These are phyloP conservation scores for Pangasius macronema DNA, from an alignment of 2,797 vertebrate species.

Conservation along the genomic window DNA sequence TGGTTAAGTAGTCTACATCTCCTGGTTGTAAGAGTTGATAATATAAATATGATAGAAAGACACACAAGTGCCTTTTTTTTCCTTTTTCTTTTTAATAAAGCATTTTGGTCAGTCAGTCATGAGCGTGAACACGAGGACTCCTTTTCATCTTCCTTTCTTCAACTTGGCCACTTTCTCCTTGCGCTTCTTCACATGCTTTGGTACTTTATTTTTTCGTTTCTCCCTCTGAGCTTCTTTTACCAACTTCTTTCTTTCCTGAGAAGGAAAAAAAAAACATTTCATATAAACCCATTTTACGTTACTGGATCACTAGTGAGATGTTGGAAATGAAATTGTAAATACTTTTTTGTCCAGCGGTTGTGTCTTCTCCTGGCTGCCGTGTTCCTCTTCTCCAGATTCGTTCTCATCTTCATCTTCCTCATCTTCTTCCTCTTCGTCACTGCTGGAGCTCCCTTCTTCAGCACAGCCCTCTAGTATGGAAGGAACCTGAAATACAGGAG, in stretches of 20 bases:
- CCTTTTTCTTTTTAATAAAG: background rate
- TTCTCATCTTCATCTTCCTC: conserved; percentile 59
- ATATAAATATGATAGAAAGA: background rate
- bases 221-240: conserved; percentile 93
- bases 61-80: background rate
- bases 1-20: too few species aligned
- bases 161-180: conserved; percentile 88
- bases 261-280: background rate
- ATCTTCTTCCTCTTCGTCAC: conserved; percentile 65
- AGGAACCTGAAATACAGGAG: conserved; percentile 75
- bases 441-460: conserved; percentile 65
- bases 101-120: too few species aligned
- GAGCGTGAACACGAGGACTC: background rate
- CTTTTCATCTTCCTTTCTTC: conserved; percentile 84
- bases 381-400: conserved; percentile 50
- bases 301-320: background rate
- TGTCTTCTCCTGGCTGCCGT: conserved; percentile 60
- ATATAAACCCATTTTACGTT: background rate
- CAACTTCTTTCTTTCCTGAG: conserved; percentile 88
- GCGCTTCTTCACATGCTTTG: conserved; percentile 93
- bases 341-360: conserved; percentile 85
- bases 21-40: background rate
- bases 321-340: background rate
- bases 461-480: conserved; percentile 79
- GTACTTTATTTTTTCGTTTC: conserved; percentile 88